Evolutionary conservation across 2,888 invertebrate genomes (phyloP).

Genomic region (Napeogenes inachia): DNA sequence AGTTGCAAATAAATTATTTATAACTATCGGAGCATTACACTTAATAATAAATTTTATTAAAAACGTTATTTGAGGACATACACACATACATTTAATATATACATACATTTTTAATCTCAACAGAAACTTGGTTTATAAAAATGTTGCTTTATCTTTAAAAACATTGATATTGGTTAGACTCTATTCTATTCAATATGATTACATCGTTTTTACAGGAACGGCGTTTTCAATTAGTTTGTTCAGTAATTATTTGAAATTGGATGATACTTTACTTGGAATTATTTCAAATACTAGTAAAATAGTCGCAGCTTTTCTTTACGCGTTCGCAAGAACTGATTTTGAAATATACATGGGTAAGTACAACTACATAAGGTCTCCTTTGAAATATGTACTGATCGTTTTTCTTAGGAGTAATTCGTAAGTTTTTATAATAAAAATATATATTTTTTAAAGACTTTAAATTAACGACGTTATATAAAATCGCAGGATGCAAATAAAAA

Average conservation of each 20-base stretch:
- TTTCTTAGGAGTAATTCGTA: too few species aligned
- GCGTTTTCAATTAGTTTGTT: constrained; percentile 88
- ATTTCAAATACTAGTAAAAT: constrained; percentile 91
- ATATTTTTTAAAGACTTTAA: background rate
- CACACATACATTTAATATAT: too few species aligned
- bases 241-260: constrained; percentile 86
- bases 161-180: too few species aligned
- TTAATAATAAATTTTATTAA: too few species aligned
- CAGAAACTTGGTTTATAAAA: too few species aligned
- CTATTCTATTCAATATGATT: too few species aligned
- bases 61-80: too few species aligned
- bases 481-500: constrained; percentile 1
- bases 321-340: constrained; percentile 85
- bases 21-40: background rate
- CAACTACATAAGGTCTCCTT: too few species aligned
- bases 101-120: too few species aligned
- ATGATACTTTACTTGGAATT: constrained; percentile 91
- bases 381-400: too few species aligned
- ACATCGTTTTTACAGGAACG: constrained; percentile 77
- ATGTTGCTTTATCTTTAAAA: too few species aligned
- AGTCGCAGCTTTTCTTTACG: constrained; percentile 88
- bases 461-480: constrained; percentile 3
- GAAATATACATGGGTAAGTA: constrained; percentile 87
- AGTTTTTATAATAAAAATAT: background rate
- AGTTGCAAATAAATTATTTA: background rate